Conservation (phyloP, 2,113 vertebrate genomes). For the Petrocephalus microphthalmus region DNA sequence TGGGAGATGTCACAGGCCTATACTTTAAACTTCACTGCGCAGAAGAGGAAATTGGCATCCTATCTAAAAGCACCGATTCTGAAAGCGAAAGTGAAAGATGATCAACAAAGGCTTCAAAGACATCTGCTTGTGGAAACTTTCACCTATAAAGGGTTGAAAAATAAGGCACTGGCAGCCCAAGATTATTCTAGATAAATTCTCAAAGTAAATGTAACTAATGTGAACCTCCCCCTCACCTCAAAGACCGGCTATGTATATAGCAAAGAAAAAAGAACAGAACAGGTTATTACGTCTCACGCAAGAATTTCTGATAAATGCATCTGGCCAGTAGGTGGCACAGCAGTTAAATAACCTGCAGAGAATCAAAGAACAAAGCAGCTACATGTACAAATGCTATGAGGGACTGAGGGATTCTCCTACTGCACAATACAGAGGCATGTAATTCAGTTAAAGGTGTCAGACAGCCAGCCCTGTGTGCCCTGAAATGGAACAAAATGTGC, state of each 20-base stretch:
- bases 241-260: background rate
- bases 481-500: background rate
- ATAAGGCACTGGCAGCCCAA: background rate
- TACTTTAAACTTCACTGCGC: background rate
- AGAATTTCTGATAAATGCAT: background rate
- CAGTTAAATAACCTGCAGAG: background rate
- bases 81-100: background rate
- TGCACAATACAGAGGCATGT: background rate
- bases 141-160: background rate
- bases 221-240: background rate
- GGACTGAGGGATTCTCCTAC: background rate
- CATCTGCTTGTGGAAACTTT: background rate
- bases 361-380: background rate
- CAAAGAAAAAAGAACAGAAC: no score
- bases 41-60: background rate
- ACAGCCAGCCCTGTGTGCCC: background rate
- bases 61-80: background rate
- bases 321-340: background rate
- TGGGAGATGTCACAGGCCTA: background rate
- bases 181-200: background rate
- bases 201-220: background rate
- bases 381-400: background rate
- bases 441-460: background rate
- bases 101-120: background rate
- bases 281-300: no score